Evolutionary conservation across 2,888 invertebrate species (phyloP), one percentile per base, ranked within the genome.

Genomic region (Nudaria mundana): DNA sequence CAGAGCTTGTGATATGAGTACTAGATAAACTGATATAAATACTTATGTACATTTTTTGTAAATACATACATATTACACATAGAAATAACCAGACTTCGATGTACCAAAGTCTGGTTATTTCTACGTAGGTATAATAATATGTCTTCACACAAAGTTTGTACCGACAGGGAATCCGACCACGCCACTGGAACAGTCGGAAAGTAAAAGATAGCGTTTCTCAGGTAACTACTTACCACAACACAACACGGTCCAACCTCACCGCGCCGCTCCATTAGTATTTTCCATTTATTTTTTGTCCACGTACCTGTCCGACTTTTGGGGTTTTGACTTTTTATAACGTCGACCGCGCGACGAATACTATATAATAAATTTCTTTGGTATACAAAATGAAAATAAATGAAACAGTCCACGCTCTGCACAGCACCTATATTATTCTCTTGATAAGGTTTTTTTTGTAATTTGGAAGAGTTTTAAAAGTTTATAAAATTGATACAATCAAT

Each of bases 261-360:
- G 80, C 72, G 72, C 66, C 78, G 84, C 81, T 84, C 86, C 88
- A 87, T 88, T 88, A 88, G 88, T 85, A 83, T 86, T 83, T 88
- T 85, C 85, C 85, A 87, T 88, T 88, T 87, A 86, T 87, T 88
- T 87, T 88, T 87, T 87, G 84, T 87, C 84, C 85, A 81, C 85
- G 79, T 87, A 86, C 85, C 87, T 87, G 88, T 85, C 84, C 79
- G 71, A 83, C 76, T 84, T 85, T 81, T 73, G 80, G 85, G 84
- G 82, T 81, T 83, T 82, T 71, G 70, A 78, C 75, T 82, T 87
- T 86, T 85, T 86, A 74, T 79, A 79, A 69, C 69, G 73, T 69
- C 71, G 73, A 68, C 73, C 77, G 77, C 76, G 82, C 85, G 84
- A 84, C 87, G 86, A 81, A 87, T 84, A 85, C 85, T 68, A n/a